Conservation (phyloP, 2,113 vertebrate species). For the Scatophagus argus region DNA sequence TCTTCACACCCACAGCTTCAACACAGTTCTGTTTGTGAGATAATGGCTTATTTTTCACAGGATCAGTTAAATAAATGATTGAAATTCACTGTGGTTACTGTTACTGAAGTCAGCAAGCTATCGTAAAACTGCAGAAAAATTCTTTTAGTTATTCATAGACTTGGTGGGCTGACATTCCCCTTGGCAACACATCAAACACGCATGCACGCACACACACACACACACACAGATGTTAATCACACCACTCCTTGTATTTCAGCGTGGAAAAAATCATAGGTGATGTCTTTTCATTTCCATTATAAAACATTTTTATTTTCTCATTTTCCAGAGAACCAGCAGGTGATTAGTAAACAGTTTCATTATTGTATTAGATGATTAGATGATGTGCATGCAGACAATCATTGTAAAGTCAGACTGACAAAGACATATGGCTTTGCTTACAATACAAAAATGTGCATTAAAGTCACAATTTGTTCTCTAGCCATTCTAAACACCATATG, state of each 20-base stretch:
- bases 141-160: conserved; percentile 33
- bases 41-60: not conserved
- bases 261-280: conserved; percentile 8
- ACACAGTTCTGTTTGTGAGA: not conserved
- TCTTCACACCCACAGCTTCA: not conserved
- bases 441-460: conserved; percentile 13
- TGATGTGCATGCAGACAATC: conserved; percentile 4
- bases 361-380: not conserved
- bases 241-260: conserved; percentile 4
- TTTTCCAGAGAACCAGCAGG: conserved; percentile 1
- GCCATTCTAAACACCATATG: conserved; percentile 32
- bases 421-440: conserved; percentile 35
- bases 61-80: not conserved
- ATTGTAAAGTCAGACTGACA: conserved; percentile 30
- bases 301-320: conserved; percentile 4
- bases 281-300: conserved; percentile 34
- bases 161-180: conserved; percentile 15
- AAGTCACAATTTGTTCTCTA: conserved; percentile 28
- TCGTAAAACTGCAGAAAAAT: not conserved
- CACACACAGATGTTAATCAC: conserved; percentile 22
- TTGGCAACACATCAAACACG: conserved; percentile 22
- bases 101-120: conserved; percentile 1
- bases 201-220: conserved; percentile 1
- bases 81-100: not conserved
- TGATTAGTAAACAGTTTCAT: conserved; percentile 51